A percentile compares a stretch with the other conserved stretches of the same genome.
Evolutionary conservation across 2,797 vertebrate genomes (phyloP).

Genomic region (Scolopax bukidnonensis): DNA sequence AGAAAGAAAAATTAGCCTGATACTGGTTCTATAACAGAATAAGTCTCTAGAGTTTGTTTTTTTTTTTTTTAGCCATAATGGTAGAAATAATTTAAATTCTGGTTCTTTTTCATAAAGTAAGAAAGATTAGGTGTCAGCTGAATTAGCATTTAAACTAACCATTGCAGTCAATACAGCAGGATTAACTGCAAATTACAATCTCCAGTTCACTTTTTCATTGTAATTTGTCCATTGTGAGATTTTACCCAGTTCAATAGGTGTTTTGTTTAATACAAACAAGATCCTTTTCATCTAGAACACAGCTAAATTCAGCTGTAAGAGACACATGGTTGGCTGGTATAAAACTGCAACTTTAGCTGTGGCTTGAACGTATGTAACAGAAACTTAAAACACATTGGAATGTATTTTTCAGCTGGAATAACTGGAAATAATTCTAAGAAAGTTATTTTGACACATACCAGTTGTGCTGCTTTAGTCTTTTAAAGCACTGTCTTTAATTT

Average conservation of each 20-base stretch:
- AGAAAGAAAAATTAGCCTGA: neutral
- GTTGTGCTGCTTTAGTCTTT: neutral
- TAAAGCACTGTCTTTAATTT: neutral
- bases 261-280: neutral
- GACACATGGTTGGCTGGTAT: neutral
- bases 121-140: neutral
- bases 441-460: neutral
- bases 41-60: neutral
- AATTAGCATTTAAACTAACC: constrained; percentile 51
- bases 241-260: neutral
- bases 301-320: neutral
- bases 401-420: neutral
- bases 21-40: neutral
- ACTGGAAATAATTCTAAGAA: neutral
- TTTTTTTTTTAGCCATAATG: neutral
- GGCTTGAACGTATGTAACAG: neutral
- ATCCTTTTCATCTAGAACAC: neutral
- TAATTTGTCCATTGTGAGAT: neutral
- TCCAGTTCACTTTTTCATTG: neutral
- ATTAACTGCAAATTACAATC: constrained; percentile 47
- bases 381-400: neutral
- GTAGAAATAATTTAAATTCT: neutral
- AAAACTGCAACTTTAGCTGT: neutral
- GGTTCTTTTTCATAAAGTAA: neutral
- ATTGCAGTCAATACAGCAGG: neutral